phyloP scores from a whole-genome alignment of 2,888 invertebrate species.

The Metallyticus violacea region DNA sequence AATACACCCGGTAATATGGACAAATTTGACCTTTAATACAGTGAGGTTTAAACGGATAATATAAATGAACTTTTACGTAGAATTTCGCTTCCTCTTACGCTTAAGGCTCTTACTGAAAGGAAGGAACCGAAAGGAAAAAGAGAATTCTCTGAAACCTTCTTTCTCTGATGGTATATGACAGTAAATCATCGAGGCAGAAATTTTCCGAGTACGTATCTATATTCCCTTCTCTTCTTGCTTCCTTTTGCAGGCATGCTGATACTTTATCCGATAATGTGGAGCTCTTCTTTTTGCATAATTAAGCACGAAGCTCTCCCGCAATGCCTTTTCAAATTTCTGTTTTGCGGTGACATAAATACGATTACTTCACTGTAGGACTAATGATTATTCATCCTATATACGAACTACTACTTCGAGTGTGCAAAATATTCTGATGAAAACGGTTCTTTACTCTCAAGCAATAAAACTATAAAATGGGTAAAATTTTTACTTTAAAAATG shows the following conservation, averaged over 20 bases:
- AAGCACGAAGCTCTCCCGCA: background rate
- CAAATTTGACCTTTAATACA: no score
- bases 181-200: background rate
- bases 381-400: background rate
- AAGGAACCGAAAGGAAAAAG: background rate
- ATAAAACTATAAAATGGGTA: no score
- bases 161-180: background rate
- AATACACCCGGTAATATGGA: no score
- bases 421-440: background rate
- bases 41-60: no score
- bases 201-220: background rate
- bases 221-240: background rate
- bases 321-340: background rate
- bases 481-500: no score
- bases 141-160: background rate
- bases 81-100: background rate
- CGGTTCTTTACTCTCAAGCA: no score
- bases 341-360: background rate
- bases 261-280: background rate
- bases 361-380: background rate
- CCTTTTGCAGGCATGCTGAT: background rate
- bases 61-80: no score
- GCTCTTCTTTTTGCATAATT: background rate
- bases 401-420: background rate
- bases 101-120: background rate